A percentile compares a stretch with the other conserved stretches of the same genome.
phyloP scores from a whole-genome alignment of 1,140 invertebrate species.

The Pseudobourletiella spinata region DNA sequence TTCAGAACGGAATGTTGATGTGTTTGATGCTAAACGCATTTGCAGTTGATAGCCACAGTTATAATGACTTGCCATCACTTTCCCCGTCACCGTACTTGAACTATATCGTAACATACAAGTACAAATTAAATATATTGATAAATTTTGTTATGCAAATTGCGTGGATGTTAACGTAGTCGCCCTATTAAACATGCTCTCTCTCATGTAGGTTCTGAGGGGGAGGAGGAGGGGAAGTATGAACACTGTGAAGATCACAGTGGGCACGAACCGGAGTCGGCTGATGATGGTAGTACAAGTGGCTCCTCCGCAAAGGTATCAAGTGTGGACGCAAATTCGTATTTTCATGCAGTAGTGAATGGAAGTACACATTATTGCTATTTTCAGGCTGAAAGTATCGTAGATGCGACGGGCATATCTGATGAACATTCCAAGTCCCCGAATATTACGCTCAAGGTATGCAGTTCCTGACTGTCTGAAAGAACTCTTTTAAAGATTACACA shows the following conservation, averaged over 20 bases:
- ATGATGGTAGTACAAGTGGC: constrained; percentile 29
- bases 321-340: neutral
- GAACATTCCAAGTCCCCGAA: constrained; percentile 30
- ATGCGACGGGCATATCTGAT: neutral
- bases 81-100: too few relatives aligned
- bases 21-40: too few relatives aligned
- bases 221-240: constrained; percentile 7
- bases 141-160: too few relatives aligned
- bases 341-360: neutral
- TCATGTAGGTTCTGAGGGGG: constrained; percentile 5
- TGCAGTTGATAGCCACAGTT: too few relatives aligned
- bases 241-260: constrained; percentile 15
- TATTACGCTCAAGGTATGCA: constrained; percentile 28
- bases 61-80: too few relatives aligned
- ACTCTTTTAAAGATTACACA: too few relatives aligned
- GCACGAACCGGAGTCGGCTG: constrained; percentile 25
- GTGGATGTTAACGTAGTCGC: too few relatives aligned
- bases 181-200: too few relatives aligned
- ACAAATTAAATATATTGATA: too few relatives aligned
- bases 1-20: too few relatives aligned
- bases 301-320: constrained; percentile 26
- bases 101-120: too few relatives aligned
- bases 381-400: neutral
- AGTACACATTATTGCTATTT: neutral
- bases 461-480: too few relatives aligned